Conservation (phyloP, 2,113 vertebrate genomes). For the Gobiocypris rarus region DNA sequence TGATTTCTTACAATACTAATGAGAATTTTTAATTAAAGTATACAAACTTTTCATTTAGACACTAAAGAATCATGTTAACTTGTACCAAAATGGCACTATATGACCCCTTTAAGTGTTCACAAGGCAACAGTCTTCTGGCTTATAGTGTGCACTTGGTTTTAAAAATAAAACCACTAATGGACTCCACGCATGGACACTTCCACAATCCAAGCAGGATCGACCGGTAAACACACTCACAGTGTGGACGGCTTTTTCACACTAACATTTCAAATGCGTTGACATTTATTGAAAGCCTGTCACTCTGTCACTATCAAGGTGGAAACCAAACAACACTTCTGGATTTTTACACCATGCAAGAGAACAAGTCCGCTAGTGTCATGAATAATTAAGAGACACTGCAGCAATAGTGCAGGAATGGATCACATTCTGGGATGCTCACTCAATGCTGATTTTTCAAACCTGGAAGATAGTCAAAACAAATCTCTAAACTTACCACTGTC, state of each 20-base stretch:
- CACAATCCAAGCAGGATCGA: not conserved
- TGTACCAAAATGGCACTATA: too few species aligned
- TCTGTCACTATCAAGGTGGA: not conserved
- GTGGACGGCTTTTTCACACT: not conserved
- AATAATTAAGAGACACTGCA: not conserved
- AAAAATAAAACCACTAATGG: not conserved
- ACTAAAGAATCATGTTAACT: too few species aligned
- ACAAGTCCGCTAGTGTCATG: not conserved
- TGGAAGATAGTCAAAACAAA: not conserved
- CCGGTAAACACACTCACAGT: not conserved
- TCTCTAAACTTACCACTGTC: not conserved
- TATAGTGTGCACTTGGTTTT: not conserved
- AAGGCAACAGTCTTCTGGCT: too few species aligned
- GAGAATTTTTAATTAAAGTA: too few species aligned
- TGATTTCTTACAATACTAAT: too few species aligned
- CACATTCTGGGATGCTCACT: not conserved
- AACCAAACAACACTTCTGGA: not conserved
- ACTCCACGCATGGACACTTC: not conserved
- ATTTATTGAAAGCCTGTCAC: not conserved
- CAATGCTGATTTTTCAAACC: not conserved
- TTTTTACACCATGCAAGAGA: not conserved
- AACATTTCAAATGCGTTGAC: not conserved
- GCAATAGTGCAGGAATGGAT: not conserved
- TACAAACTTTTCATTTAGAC: too few species aligned
- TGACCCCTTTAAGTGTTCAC: too few species aligned